A percentile compares a stretch with the other conserved stretches of the same genome.
phyloP scores from a whole-genome alignment of 2,113 vertebrate species.

The Motacilla tschutschensis region DNA sequence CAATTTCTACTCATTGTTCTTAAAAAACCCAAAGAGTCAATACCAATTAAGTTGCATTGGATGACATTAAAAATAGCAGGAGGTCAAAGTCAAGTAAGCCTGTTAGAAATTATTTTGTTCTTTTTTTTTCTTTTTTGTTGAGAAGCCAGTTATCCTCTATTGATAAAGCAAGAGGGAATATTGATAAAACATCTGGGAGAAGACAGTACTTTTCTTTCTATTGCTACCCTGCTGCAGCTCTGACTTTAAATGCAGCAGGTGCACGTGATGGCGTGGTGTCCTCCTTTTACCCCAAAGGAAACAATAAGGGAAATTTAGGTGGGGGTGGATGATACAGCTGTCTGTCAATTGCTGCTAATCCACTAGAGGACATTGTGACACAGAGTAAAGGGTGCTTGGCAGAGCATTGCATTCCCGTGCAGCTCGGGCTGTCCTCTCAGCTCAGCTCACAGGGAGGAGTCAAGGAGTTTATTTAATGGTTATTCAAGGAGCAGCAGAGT shows the following conservation, averaged over 20 bases:
- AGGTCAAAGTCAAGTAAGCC: background rate
- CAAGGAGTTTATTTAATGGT: background rate
- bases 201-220: slow-evolving; percentile 36
- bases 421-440: background rate
- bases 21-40: background rate
- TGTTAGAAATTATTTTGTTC: background rate
- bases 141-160: background rate
- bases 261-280: slow-evolving; percentile 70
- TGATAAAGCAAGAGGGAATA: slow-evolving; percentile 2
- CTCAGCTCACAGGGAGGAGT: background rate
- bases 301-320: slow-evolving; percentile 80
- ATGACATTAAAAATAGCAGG: background rate
- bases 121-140: background rate
- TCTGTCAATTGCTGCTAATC: slow-evolving; percentile 82
- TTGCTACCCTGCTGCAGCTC: background rate
- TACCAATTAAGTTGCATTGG: background rate
- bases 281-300: slow-evolving; percentile 80
- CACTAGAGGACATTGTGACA: slow-evolving; percentile 84
- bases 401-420: background rate
- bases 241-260: slow-evolving; percentile 82
- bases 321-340: slow-evolving; percentile 70
- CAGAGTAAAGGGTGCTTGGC: slow-evolving; percentile 41
- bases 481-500: background rate
- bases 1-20: background rate
- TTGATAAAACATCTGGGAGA: slow-evolving; percentile 57